Evolutionary conservation across 2,888 invertebrate genomes (phyloP), one percentile per base, ranked within the genome.

Genomic region (Synergus itoensis): DNA sequence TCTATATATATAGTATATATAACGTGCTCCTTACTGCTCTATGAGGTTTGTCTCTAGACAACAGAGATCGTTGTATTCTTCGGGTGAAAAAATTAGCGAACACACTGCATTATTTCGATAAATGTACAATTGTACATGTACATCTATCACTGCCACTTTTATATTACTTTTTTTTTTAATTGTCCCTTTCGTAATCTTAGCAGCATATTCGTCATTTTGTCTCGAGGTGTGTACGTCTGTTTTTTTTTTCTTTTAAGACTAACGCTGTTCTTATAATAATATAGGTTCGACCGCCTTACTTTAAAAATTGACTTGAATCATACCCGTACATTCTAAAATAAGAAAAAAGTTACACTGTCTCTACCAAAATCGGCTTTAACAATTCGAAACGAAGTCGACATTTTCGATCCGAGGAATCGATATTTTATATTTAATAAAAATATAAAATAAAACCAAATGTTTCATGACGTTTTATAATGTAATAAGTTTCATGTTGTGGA

Each of bases 61-160:
- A 87, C 86, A 88, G 86, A 89, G 87, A 89, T 90, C 88, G 88
- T 88, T 88, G 88, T 87, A 85, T 86, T 85, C 84, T 73, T 73
- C 73, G 73, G 84, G 85, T 84, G 84, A 84, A 83, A 88, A 85
- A 85, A 82, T 81, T 86, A 83, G 83, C 81, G 81, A 80, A 84
- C 48, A 69, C 69, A 65, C 62, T 18, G 36, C 48, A n/a, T 45
- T 77, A 57, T 57, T 57, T 67, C 21, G 67, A 65, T 43, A 60
- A 65, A 65, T 41, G 53, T 65, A 77, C 53, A 60, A 65, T 57
- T 41, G 53, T 65, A 77, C 53, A 65, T 41, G 53, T 65, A 77
- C 53, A 73, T 67, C 40, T 43, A 65, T 76, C 63, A 69, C 48
- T 77, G 41, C 77, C 63, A 77, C 81, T 67, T 76, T 77, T 79